These are phyloP conservation scores for Nasonovia ribisnigri DNA, from an alignment of 2,888 invertebrate genomes.

Conservation along the genomic window DNA sequence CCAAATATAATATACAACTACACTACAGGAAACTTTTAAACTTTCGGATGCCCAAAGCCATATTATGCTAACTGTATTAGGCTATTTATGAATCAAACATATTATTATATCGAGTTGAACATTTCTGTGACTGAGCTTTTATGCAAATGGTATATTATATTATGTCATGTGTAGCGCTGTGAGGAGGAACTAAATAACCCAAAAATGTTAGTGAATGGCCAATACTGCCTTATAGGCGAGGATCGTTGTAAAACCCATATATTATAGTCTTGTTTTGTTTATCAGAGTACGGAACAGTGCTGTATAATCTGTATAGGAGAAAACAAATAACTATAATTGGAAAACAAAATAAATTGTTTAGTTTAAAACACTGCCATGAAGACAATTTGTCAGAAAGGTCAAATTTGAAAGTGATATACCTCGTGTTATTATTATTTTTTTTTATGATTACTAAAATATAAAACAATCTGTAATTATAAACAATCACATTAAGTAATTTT, in stretches of 20 bases:
- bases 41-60: no score
- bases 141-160: neutral
- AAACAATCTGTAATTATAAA: no score
- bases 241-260: neutral
- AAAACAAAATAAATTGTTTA: neutral
- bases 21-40: no score
- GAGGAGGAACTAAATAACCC: neutral
- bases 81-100: neutral
- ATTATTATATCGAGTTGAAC: neutral
- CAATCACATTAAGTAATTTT: no score
- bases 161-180: neutral
- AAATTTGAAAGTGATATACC: no score
- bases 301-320: no score
- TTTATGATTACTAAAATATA: no score
- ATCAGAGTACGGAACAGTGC: neutral
- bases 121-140: neutral
- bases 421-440: neutral
- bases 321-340: neutral
- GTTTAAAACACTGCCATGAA: neutral
- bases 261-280: neutral
- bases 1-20: neutral
- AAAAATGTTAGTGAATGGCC: neutral
- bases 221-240: neutral
- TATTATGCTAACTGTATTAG: neutral
- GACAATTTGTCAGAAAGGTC: neutral